These are phyloP conservation scores for Murina feae DNA, from an alignment of 2,113 vertebrate species.

Conservation along the genomic window DNA sequence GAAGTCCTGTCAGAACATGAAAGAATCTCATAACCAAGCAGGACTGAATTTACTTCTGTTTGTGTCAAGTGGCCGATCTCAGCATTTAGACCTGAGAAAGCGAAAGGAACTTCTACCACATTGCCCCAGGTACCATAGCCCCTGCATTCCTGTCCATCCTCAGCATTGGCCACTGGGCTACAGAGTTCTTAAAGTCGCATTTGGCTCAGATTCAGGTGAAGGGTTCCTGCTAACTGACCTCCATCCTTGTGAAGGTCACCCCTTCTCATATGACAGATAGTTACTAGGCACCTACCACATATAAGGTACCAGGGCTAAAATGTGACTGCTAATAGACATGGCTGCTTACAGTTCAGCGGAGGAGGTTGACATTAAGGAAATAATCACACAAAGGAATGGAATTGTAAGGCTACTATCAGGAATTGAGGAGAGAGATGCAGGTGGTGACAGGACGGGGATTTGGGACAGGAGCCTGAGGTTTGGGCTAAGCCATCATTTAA, in stretches of 20 bases:
- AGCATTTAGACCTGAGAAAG: not conserved
- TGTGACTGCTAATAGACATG: not conserved
- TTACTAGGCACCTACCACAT: not conserved
- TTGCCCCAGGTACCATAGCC: not conserved
- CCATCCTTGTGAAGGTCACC: not conserved
- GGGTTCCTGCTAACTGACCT: not conserved
- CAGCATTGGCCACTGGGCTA: not conserved
- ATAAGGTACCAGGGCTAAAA: not conserved
- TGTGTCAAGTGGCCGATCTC: not conserved
- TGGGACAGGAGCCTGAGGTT: not conserved
- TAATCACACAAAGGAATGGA: not conserved
- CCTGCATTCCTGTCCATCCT: not conserved
- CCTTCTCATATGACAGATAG: not conserved
- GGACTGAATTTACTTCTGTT: not conserved
- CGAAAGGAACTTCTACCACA: not conserved
- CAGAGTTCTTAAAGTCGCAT: not conserved
- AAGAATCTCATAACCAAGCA: not conserved
- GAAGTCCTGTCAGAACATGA: not conserved
- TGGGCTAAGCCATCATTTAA: not conserved
- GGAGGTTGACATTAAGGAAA: not conserved
- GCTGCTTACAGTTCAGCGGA: not conserved
- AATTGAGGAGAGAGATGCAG: not conserved
- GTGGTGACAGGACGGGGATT: not conserved
- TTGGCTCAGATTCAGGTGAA: not conserved
- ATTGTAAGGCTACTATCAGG: not conserved